Evolutionary conservation across 2,888 invertebrate species (phyloP), one percentile per base, ranked within the genome.

Genomic region (Netelia melanura): DNA sequence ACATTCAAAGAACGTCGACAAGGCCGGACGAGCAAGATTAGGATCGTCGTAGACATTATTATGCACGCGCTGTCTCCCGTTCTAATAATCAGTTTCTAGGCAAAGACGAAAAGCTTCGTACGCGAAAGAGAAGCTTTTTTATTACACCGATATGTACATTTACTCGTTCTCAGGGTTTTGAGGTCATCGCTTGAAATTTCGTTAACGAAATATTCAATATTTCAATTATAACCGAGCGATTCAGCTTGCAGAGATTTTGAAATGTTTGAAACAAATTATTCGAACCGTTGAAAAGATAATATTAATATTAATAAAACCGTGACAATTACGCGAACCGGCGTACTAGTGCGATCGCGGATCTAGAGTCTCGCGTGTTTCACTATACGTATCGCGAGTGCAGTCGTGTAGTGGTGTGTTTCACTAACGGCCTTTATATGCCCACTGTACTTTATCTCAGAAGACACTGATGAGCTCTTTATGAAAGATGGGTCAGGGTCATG

Each of bases 1-100:
- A 90, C 90, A 91, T 91, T 91, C 89, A 90, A 87, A 90, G 89
- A 87, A 88, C 85, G 88, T 89, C 87, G 91, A 90, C 91, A 92
- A 92, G 91, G 91, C 92, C 92, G 91, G 91, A 92, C 90, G 90
- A 92, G 90, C 88, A 84, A 89, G 88, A 92, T 92, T 92, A 92
- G 89, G 87, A 91, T 90, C 90, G 87, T 91, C 90, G 91, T 78
- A 52, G 74, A 77, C 80, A 83, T 87, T 84, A 86, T 84, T 84
- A 84, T 84, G 82, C 86, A 82, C 82, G 80, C 75, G 81, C 82
- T 87, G 83, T 84, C 81, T 81, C 70, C 65, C 64, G 79, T 85
- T 79, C 75, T 82, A 79, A 79, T 85, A 85, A 85, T 76, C 79
- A 43, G 62, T 85, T 85, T 82, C 64, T 58, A 68, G 44, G 64